A percentile compares a stretch with the other conserved stretches of the same genome.
Evolutionary conservation across 92 coral and sea anemone species (phyloP).

Genomic region (Phenganax marumi): DNA sequence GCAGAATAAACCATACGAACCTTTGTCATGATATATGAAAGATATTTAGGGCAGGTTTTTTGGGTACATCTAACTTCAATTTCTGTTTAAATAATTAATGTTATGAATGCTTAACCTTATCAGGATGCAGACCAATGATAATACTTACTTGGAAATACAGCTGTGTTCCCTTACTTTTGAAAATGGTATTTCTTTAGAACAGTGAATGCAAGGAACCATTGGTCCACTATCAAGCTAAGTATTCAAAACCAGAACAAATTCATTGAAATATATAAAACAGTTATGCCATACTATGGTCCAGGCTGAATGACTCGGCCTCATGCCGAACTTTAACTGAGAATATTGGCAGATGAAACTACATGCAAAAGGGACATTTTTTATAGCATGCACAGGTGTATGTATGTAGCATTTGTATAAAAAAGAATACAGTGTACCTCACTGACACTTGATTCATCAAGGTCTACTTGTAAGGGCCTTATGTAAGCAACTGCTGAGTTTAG

Average conservation of each 20-base stretch:
- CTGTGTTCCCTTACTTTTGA: conserved; percentile 15
- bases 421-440: conserved; percentile 11
- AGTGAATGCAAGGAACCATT: conserved; percentile 29
- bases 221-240: conserved; percentile 13
- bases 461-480: conserved; percentile 29
- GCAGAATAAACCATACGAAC: too few relatives aligned
- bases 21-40: too few relatives aligned
- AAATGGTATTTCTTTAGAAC: conserved; percentile 20
- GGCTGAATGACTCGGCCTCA: too few relatives aligned
- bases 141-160: conserved; percentile 29
- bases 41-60: too few relatives aligned
- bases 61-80: too few relatives aligned
- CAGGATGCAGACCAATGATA: background rate
- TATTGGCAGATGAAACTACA: too few relatives aligned
- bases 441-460: conserved; percentile 20
- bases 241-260: background rate
- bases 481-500: conserved; percentile 51
- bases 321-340: too few relatives aligned
- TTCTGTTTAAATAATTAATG: too few relatives aligned
- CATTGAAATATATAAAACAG: too few relatives aligned
- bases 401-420: background rate
- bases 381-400: background rate
- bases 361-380: background rate
- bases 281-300: too few relatives aligned
- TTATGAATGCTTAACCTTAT: too few relatives aligned